Evolutionary conservation across 2,888 invertebrate species (phyloP).

Genomic region (Eretmocerus hayati): DNA sequence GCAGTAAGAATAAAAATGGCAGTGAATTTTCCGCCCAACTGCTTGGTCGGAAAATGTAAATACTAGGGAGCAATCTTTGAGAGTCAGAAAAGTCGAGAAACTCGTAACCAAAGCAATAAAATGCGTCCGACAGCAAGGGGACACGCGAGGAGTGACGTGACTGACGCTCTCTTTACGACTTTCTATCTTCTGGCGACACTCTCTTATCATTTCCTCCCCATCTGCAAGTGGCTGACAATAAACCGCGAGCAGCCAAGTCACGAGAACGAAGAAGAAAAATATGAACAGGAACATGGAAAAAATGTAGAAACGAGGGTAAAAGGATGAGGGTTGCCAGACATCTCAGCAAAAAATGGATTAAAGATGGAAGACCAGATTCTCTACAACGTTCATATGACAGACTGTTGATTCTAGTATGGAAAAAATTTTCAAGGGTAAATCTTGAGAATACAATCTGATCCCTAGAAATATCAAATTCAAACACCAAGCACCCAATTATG

Average conservation of each 20-base stretch:
- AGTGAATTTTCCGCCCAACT: too few species aligned
- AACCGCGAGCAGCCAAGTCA: neutral
- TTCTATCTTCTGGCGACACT: slow-evolving; percentile 13
- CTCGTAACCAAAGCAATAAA: slow-evolving; percentile 1
- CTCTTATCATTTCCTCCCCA: slow-evolving; percentile 10
- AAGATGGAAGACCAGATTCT: neutral
- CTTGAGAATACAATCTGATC: too few species aligned
- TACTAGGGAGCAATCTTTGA: too few species aligned
- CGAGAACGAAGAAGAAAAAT: neutral
- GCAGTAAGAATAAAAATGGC: too few species aligned
- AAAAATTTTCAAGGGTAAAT: too few species aligned
- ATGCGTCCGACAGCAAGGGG: slow-evolving; percentile 5
- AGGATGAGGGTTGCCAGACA: neutral
- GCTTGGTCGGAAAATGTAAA: too few species aligned
- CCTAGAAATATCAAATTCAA: too few species aligned
- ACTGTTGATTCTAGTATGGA: too few species aligned
- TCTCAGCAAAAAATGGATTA: neutral
- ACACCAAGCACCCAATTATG: too few species aligned
- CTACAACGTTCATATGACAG: too few species aligned
- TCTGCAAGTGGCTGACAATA: slow-evolving; percentile 1
- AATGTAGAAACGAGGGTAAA: neutral
- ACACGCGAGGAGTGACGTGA: slow-evolving; percentile 12
- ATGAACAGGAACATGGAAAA: neutral
- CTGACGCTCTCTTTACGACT: slow-evolving; percentile 14
- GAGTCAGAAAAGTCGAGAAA: neutral